These are phyloP conservation scores for Apolygus lucorum DNA, from an alignment of 1,140 invertebrate species.

Conservation along the genomic window DNA sequence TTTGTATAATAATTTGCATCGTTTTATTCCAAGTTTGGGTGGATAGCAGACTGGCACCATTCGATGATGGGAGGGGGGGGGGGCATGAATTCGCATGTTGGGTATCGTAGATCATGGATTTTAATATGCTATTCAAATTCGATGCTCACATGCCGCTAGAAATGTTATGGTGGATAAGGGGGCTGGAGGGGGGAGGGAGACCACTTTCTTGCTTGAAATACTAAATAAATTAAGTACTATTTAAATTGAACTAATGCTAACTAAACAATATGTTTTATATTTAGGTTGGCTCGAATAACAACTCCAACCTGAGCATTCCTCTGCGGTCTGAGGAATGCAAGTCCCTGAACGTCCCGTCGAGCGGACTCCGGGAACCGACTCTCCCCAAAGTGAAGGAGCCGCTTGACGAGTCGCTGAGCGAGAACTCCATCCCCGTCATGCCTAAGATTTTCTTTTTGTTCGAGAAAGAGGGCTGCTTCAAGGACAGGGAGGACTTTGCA, in stretches of 20 bases:
- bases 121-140: no score
- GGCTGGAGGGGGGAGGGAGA: no score
- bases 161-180: no score
- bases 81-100: no score
- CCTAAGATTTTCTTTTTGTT: conserved; percentile 54
- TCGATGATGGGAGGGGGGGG: no score
- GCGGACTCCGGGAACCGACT: conserved; percentile 5
- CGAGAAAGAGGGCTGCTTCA: conserved; percentile 69
- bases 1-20: no score
- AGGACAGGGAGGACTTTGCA: conserved; percentile 76
- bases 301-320: conserved; percentile 26
- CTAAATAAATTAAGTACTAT: not conserved
- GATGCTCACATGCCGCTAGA: no score
- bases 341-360: conserved; percentile 23
- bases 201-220: no score
- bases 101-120: no score
- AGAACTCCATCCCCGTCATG: conserved; percentile 14
- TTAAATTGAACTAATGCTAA: not conserved
- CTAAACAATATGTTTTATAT: not conserved
- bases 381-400: conserved; percentile 30
- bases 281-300: conserved; percentile 26
- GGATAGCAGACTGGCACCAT: no score
- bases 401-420: conserved; percentile 24
- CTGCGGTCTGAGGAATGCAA: conserved; percentile 28
- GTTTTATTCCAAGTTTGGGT: no score